Base-by-base conservation (phyloP, 2,113 vertebrate genomes). In the Corythornis cristatus region DNA sequence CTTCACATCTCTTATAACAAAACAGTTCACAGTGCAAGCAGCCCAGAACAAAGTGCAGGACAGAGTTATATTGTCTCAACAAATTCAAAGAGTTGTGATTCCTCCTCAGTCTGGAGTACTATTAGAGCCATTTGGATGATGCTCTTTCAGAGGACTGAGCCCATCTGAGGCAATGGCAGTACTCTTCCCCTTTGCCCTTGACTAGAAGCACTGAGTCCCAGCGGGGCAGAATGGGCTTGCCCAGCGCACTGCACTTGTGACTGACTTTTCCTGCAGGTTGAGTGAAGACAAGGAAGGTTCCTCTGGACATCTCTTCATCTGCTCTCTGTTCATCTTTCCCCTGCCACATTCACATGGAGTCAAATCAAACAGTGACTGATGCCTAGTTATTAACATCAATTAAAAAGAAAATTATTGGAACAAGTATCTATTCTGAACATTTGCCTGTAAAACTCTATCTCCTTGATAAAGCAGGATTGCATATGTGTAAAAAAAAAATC, bases 371-470 rank as follows among this genome's bases (percentile, higher is more conserved):
- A 78, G 33, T 83, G 83, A 74, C 20, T 11, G 29, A 29, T 71
- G 29, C 10, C 11, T 28, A 70, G 11, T 56, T 77, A 46, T 71
- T 79, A 71, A n/a, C 14, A 53, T 86, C 11, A 71, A 53, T 68
- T 94, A 57, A 65, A 93, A 84, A 89, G 31, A 93, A 86, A 82
- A 82, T 73, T 80, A 91, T 70, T 46, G 77, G 58, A 83, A 73
- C 40, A 86, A 68, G 29, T 68, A 93, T 43, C 26, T 78, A 66
- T 86, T 87, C 37, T 65, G 42, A 25, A 84, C 15, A 35, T 67
- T 19, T 60, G 19, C 29, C 43, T 65, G 62, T 13, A 61, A 79
- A 86, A 73, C 18, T n/a, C 50, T 15, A 1, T 61, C 21, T 68
- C 20, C 4, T 33, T 54, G 14, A n/a, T 42, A 9, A 62, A 67